Conservation (phyloP, 30 jellyfish, hydroid and myxozoan species). For the Aurelia coerulea region DNA sequence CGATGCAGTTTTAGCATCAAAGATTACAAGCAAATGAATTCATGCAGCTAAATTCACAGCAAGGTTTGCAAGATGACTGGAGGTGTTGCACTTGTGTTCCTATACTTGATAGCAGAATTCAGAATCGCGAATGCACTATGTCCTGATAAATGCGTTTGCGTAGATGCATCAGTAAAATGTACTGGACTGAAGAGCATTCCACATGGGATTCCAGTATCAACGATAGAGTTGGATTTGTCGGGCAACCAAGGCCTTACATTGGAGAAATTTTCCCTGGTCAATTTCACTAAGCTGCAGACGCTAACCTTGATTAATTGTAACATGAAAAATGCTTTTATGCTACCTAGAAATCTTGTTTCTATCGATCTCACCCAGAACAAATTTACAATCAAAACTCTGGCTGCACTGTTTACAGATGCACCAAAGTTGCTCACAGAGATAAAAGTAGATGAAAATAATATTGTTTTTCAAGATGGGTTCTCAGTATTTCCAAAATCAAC, state of each 20-base stretch:
- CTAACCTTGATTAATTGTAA: constrained; percentile 12
- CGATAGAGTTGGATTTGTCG: constrained; percentile 19
- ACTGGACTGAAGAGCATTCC: constrained; percentile 27
- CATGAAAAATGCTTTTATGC: constrained; percentile 1
- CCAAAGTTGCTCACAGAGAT: constrained; percentile 1
- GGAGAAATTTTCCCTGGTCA: constrained; percentile 9
- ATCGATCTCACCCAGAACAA: constrained; percentile 7
- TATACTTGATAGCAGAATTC: too few relatives aligned
- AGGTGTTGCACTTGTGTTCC: too few relatives aligned
- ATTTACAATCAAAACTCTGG: neutral
- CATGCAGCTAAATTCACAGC: too few relatives aligned
- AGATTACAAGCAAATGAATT: too few relatives aligned
- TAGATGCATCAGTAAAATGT: neutral
- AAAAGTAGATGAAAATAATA: neutral
- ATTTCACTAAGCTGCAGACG: constrained; percentile 13
- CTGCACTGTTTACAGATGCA: neutral
- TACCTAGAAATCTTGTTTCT: neutral
- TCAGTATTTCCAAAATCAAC: too few relatives aligned
- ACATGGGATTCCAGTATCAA: neutral
- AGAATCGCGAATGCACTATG: neutral
- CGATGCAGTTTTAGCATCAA: too few relatives aligned
- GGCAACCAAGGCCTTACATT: constrained; percentile 13
- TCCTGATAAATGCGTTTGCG: constrained; percentile 4
- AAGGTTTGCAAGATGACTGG: too few relatives aligned
- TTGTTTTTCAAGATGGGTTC: too few relatives aligned